Conservation (phyloP, 2,797 vertebrate genomes). For the Sebastes paucispinis region DNA sequence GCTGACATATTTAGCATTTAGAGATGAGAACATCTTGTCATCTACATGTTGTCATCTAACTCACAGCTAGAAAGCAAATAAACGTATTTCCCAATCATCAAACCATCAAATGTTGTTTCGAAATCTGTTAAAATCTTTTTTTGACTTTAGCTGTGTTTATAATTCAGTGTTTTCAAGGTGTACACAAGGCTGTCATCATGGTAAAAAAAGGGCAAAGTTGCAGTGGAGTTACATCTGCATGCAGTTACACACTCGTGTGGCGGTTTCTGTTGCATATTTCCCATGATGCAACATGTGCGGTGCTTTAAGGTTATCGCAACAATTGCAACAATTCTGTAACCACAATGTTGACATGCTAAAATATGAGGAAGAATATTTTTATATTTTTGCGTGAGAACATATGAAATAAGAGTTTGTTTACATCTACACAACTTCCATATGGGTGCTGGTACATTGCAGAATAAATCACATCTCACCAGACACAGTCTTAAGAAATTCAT, state of each 20-base stretch:
- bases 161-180: not conserved
- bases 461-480: not conserved
- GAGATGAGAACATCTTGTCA: not conserved
- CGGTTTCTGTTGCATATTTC: not conserved
- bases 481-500: not conserved
- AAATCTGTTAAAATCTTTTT: not conserved
- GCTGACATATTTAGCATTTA: not conserved
- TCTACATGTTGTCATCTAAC: not conserved
- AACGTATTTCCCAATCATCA: too few species aligned
- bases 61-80: not conserved
- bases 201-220: not conserved
- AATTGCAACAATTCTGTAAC: not conserved
- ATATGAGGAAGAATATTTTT: not conserved
- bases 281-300: not conserved
- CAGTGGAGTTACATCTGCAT: not conserved
- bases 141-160: not conserved
- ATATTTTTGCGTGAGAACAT: not conserved
- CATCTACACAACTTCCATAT: not conserved
- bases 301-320: not conserved
- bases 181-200: not conserved
- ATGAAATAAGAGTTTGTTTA: not conserved
- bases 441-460: not conserved
- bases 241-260: not conserved
- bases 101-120: not conserved
- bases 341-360: not conserved